Evolutionary conservation across 2,797 vertebrate genomes (phyloP).

Genomic region (Argya squamiceps): DNA sequence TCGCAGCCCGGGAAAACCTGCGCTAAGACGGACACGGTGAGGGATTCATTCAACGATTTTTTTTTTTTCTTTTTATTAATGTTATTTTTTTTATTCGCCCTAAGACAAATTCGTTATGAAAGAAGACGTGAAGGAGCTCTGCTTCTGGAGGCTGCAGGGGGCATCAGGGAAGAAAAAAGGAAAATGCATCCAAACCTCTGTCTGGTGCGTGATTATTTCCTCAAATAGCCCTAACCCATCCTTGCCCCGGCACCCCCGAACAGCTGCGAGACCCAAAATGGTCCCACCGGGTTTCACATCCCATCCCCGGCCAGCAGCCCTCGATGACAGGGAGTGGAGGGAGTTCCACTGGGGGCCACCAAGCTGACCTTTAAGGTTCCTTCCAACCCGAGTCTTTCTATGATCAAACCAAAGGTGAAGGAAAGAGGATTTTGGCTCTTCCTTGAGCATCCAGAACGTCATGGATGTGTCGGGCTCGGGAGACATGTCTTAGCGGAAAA

Average conservation of each 20-base stretch:
- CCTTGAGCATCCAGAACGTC: not conserved
- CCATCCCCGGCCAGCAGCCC: not conserved
- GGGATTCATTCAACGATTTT: not conserved
- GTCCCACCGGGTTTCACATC: fast-evolving
- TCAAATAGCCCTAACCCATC: not conserved
- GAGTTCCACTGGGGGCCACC: not conserved
- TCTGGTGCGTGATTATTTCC: not conserved
- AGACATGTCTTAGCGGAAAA: not conserved
- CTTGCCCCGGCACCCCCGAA: too few species aligned
- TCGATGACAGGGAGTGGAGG: not conserved
- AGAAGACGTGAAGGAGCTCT: not conserved
- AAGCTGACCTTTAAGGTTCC: not conserved
- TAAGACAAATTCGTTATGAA: not conserved
- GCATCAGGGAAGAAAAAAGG: not conserved
- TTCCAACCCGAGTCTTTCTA: not conserved
- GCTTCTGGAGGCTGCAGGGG: not conserved
- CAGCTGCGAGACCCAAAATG: not conserved
- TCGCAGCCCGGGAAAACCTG: not conserved
- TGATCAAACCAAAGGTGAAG: too few species aligned
- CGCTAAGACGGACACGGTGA: not conserved
- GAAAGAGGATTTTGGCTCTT: not conserved
- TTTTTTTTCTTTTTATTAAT: not conserved
- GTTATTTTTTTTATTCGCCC: not conserved
- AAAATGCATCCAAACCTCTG: not conserved
- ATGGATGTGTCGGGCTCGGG: not conserved